phyloP scores from a whole-genome alignment of 2,113 vertebrate genomes.

The Urocynchramus pylzowi region DNA sequence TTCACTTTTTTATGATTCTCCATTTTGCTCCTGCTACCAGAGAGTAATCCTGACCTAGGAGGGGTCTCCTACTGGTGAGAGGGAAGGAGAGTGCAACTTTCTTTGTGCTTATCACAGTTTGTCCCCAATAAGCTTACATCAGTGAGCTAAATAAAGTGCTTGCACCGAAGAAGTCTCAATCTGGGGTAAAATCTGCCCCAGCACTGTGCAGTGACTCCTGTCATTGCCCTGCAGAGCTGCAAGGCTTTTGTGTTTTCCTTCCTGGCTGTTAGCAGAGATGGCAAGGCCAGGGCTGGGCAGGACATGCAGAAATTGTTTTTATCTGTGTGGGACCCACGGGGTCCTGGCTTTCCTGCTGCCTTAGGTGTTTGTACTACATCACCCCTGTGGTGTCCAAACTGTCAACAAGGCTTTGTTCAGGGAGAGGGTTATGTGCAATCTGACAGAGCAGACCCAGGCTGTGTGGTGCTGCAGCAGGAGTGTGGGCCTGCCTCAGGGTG shows the following conservation, averaged over 20 bases:
- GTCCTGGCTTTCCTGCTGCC: background rate
- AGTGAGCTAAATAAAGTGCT: background rate
- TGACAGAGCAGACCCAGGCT: background rate
- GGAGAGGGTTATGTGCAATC: background rate
- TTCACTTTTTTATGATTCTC: background rate
- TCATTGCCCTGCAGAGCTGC: background rate
- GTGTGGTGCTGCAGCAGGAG: background rate
- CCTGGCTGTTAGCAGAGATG: background rate
- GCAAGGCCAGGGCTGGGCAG: background rate
- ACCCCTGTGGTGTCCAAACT: background rate
- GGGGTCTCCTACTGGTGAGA: background rate
- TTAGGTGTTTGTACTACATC: background rate
- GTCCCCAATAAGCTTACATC: background rate
- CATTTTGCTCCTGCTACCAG: background rate
- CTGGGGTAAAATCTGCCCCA: background rate
- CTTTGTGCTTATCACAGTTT: background rate
- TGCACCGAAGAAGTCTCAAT: background rate
- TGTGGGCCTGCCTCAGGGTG: background rate
- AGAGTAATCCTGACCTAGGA: background rate
- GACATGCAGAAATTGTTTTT: background rate
- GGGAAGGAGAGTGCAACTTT: background rate
- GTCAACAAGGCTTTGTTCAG: background rate
- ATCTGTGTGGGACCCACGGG: rapidly evolving
- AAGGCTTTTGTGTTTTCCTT: background rate
- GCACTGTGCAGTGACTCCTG: rapidly evolving